Conservation (phyloP, 1,140 invertebrate species). For the Sarcophaga peregrina region DNA sequence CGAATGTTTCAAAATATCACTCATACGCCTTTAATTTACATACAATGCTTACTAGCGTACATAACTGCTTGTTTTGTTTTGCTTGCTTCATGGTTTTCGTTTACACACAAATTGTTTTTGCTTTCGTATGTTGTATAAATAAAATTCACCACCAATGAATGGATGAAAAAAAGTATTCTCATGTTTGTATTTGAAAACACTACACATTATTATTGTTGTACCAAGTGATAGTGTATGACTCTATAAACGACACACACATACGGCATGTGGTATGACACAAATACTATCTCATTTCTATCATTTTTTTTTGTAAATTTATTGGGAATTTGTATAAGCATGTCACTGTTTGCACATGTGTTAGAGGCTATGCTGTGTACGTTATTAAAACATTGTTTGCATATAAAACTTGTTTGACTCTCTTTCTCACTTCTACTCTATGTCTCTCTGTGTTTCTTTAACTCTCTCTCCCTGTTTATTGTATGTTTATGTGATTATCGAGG, state of each 20-base stretch:
- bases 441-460: too few species aligned
- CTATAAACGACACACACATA: background rate
- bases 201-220: background rate
- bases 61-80: too few species aligned
- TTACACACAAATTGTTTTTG: background rate
- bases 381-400: constrained; percentile 27
- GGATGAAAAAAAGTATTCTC: background rate
- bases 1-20: background rate
- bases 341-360: background rate
- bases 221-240: background rate
- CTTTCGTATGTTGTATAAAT: too few species aligned
- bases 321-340: background rate
- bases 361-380: background rate
- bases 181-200: background rate
- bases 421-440: too few species aligned
- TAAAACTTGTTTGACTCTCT: background rate
- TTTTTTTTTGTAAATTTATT: too few species aligned
- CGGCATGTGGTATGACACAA: too few species aligned
- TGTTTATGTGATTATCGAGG: background rate
- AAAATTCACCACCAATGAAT: background rate
- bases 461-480: too few species aligned
- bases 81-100: too few species aligned
- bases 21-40: background rate
- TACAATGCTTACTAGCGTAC: too few species aligned
- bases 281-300: too few species aligned